These are phyloP conservation scores for Ectemnius continuus DNA, from an alignment of 2,888 invertebrate genomes.

Conservation along the genomic window DNA sequence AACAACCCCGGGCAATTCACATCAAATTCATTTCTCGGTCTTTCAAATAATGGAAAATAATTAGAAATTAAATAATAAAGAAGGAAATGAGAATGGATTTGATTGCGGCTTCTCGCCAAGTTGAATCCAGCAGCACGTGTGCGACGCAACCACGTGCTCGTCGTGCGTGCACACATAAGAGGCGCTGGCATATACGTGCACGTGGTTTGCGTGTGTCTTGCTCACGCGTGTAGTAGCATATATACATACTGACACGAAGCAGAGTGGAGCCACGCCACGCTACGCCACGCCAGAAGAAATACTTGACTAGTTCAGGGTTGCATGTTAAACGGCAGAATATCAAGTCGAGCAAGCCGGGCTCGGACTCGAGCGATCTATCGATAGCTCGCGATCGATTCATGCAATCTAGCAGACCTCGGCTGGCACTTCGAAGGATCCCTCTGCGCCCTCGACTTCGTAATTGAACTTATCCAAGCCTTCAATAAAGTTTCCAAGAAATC, in stretches of 20 bases:
- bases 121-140: constrained; percentile 44
- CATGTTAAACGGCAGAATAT: constrained; percentile 39
- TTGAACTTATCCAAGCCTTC: no score
- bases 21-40: no score
- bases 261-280: constrained; percentile 21
- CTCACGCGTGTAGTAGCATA: constrained; percentile 14
- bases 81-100: no score
- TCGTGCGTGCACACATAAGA: background rate
- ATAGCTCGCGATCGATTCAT: no score
- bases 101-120: constrained; percentile 13
- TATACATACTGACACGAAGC: constrained; percentile 23
- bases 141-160: constrained; percentile 45
- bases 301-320: constrained; percentile 50
- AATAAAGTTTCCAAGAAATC: no score
- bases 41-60: no score
- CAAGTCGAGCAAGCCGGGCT: background rate
- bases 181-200: background rate
- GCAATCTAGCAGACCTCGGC: no score
- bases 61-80: no score
- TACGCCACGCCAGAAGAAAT: constrained; percentile 38
- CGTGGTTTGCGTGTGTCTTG: constrained; percentile 7
- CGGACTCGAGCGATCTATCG: constrained; percentile 13
- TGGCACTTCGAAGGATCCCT: no score
- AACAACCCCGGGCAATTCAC: no score
- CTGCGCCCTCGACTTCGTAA: no score